A percentile compares a stretch with the other conserved stretches of the same genome.
phyloP scores from a whole-genome alignment of 2,797 vertebrate species.

The Petrocephalus schoutedeni region DNA sequence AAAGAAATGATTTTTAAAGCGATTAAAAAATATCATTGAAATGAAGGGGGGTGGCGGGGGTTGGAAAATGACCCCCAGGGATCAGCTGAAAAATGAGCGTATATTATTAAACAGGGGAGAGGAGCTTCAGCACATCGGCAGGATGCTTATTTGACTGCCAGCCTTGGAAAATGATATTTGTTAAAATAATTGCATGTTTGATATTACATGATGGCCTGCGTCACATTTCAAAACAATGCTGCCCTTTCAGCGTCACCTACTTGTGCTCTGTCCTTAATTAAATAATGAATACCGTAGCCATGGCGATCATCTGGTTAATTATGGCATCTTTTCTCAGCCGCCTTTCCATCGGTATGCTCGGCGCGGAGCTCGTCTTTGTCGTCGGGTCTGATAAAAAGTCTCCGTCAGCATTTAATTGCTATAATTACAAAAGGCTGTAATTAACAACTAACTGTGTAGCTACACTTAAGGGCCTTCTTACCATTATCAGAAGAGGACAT shows the following conservation, averaged over 20 bases:
- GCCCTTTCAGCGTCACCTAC: slow-evolving; percentile 25
- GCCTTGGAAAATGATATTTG: slow-evolving; percentile 43
- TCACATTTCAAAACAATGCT: slow-evolving; percentile 35
- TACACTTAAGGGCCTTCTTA: not conserved
- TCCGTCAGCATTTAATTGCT: not conserved
- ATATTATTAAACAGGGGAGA: slow-evolving; percentile 54
- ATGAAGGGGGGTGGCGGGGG: slow-evolving; percentile 44
- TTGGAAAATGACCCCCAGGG: slow-evolving; percentile 40
- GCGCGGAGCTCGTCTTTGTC: not conserved
- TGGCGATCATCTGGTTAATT: slow-evolving; percentile 4
- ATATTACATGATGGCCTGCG: slow-evolving; percentile 40
- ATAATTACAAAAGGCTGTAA: not conserved
- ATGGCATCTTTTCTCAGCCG: not conserved
- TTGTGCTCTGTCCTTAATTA: slow-evolving; percentile 41
- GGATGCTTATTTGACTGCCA: slow-evolving; percentile 49
- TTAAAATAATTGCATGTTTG: slow-evolving; percentile 47
- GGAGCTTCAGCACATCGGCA: slow-evolving; percentile 46
- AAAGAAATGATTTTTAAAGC: slow-evolving; percentile 47
- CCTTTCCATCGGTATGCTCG: not conserved
- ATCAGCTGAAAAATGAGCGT: slow-evolving; percentile 45
- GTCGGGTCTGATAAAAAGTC: not conserved
- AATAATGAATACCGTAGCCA: slow-evolving; percentile 39
- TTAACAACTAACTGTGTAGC: not conserved
- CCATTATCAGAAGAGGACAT: not conserved
- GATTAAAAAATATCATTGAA: slow-evolving; percentile 56